Evolutionary conservation across 2,888 invertebrate genomes (phyloP).

Genomic region (Parelbella ahira): DNA sequence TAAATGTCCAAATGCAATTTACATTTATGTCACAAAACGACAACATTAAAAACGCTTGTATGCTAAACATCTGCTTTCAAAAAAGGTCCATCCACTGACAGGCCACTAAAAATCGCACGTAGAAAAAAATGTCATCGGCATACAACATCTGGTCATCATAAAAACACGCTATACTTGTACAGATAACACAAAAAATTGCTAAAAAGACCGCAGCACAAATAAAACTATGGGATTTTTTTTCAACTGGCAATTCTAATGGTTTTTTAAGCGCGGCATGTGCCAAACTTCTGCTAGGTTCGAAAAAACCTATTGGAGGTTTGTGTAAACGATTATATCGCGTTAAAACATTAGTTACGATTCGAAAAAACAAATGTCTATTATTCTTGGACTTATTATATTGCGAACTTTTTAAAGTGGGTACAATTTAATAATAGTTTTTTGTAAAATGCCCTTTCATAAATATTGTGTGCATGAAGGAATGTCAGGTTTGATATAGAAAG

Average conservation of each 20-base stretch:
- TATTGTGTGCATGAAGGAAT: no score
- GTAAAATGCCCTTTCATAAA: no score
- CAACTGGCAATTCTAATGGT: slow-evolving; percentile 41
- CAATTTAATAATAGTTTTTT: no score
- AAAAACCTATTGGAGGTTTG: slow-evolving; percentile 14
- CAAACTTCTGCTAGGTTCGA: slow-evolving; percentile 51
- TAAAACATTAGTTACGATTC: slow-evolving; percentile 1
- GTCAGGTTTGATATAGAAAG: no score
- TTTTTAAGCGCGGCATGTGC: slow-evolving; percentile 65
- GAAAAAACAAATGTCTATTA: no score
- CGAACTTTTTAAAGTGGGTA: no score
- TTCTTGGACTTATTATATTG: no score
- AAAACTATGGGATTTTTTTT: slow-evolving; percentile 52
- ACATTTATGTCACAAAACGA: slow-evolving; percentile 1
- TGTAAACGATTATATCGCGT: slow-evolving; percentile 3
- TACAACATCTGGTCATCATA: slow-evolving; percentile 73
- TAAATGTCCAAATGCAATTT: slow-evolving; percentile 7
- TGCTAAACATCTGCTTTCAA: slow-evolving; percentile 70
- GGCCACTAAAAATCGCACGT: slow-evolving; percentile 74
- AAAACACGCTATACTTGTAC: slow-evolving; percentile 55
- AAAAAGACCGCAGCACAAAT: slow-evolving; percentile 61
- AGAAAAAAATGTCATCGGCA: slow-evolving; percentile 78
- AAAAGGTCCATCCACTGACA: slow-evolving; percentile 55
- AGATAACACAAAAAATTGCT: slow-evolving; percentile 56
- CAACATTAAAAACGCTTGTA: slow-evolving; percentile 30